Percentiles rank a stretch among this genome's conserved stretches.
Conservation (phyloP, 2,113 vertebrate species). For the Seriola quinqueradiata region DNA sequence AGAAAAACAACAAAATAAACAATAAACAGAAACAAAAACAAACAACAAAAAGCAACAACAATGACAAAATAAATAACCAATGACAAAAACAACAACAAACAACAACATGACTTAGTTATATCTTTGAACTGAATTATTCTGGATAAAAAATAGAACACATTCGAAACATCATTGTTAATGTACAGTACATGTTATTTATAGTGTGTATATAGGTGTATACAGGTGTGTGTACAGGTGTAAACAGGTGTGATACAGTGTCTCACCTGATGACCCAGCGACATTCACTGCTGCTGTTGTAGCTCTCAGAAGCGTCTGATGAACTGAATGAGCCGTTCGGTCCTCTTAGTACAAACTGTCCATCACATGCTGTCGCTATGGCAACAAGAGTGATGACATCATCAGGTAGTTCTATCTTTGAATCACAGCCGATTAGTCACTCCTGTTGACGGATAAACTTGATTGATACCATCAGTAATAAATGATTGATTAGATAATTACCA, state of each 20-base stretch:
- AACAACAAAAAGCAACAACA: too few relatives aligned
- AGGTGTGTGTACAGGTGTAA: background rate
- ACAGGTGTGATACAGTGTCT: background rate
- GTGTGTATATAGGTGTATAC: background rate
- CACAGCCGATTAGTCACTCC: background rate
- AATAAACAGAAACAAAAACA: too few relatives aligned
- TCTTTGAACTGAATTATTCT: too few relatives aligned
- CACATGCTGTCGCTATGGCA: slow-evolving; percentile 79
- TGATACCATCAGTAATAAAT: background rate
- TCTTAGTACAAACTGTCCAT: slow-evolving; percentile 79
- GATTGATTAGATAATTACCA: too few relatives aligned
- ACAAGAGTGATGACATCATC: slow-evolving; percentile 26
- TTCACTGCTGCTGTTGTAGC: slow-evolving; percentile 52
- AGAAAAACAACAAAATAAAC: too few relatives aligned
- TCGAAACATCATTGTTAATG: too few relatives aligned
- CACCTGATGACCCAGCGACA: slow-evolving; percentile 85
- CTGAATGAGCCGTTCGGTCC: slow-evolving; percentile 72
- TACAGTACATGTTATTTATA: too few relatives aligned
- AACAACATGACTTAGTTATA: too few relatives aligned
- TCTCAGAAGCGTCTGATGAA: slow-evolving; percentile 61
- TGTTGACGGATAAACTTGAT: background rate
- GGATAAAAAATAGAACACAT: too few relatives aligned
- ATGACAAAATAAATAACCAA: too few relatives aligned
- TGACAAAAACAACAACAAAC: too few relatives aligned
- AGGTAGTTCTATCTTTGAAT: background rate